Base-by-base conservation (phyloP, 2,888 invertebrate species). In the Spilarctia lutea region DNA sequence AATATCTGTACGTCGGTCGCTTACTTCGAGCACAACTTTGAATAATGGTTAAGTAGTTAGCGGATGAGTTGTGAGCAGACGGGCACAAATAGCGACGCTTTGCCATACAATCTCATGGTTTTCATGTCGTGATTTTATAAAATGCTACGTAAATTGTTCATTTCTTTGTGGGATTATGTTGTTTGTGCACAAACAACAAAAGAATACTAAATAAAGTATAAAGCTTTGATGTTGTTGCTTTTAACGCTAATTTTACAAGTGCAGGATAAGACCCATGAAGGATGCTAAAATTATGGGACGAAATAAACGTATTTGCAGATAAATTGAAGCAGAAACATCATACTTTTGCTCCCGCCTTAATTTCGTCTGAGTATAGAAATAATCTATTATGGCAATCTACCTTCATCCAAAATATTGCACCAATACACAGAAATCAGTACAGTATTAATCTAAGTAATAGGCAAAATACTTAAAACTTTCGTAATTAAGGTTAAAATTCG, bases 71-170 rank as follows among this genome's bases (percentile, higher is more conserved):
- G 69, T 67, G 68, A 83, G 75, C 74, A 65, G 77, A 81, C 79
- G 76, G 71, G 65, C 67, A 82, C 72, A 75, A 82, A 82, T 78
- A 76, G 72, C 79, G 52, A 42, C 75, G 76, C 81, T 81, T 76
- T 73, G 74, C 75, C 72, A 75, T 74, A 52, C 76, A 77, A 82
- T 82, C 81, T 75, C 73, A 83, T 79, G 79, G 81, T 83, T 79
- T 75, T 77, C 83, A 73, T 77, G 71, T 75, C 71, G 68, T 70
- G 81, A 77, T 82, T 81, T 81, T 75, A 82, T 82, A 73, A 77
- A 83, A 63, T 27, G 30, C 30, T 63, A 81, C 76, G 67, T 74
- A 81, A 73, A 42, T 68, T 68, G 18, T 68, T 39, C 16, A 68
- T 24, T 45, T 68, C n/a, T 42, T 68, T 68, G 39, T 33, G 74